Percentiles rank a stretch among this genome's conserved stretches.
These are phyloP conservation scores for Turritopsis dohrnii DNA, from an alignment of 30 jellyfish, hydroid and myxozoan genomes.

Conservation along the genomic window DNA sequence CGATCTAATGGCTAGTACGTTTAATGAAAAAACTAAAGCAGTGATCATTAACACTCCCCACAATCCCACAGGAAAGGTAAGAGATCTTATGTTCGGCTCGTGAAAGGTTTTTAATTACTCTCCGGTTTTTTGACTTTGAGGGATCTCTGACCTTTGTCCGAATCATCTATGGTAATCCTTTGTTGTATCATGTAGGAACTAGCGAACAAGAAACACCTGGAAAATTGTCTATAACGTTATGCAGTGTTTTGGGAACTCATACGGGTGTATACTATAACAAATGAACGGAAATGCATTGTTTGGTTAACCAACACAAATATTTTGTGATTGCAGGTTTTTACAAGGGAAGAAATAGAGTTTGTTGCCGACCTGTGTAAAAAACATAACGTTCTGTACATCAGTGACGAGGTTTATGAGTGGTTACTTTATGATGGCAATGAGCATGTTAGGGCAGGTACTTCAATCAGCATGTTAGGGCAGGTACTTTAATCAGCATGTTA, in stretches of 20 bases:
- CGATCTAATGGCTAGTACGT: slow-evolving; percentile 57
- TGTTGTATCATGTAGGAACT: too few relatives aligned
- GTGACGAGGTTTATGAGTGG: slow-evolving; percentile 96
- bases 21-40: slow-evolving; percentile 73
- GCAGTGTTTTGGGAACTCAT: too few relatives aligned
- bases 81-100: too few relatives aligned
- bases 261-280: too few relatives aligned
- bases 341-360: slow-evolving; percentile 72
- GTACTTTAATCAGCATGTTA: slow-evolving; percentile 44
- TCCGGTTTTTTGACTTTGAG: too few relatives aligned
- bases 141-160: too few relatives aligned
- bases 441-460: slow-evolving; percentile 73
- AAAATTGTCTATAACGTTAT: too few relatives aligned
- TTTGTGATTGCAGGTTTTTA: slow-evolving; percentile 39
- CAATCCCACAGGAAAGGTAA: slow-evolving; percentile 94
- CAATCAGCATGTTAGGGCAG: slow-evolving; percentile 58
- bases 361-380: slow-evolving; percentile 75
- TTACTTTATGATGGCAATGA: slow-evolving; percentile 51
- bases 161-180: too few relatives aligned
- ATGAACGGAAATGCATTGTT: too few relatives aligned
- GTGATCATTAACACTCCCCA: slow-evolving; percentile 89
- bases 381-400: slow-evolving; percentile 62
- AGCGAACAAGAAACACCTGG: too few relatives aligned
- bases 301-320: too few relatives aligned
- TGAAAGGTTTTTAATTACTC: too few relatives aligned